phyloP scores from a whole-genome alignment of 2,888 invertebrate species.

The Epistrophe grossulariae region DNA sequence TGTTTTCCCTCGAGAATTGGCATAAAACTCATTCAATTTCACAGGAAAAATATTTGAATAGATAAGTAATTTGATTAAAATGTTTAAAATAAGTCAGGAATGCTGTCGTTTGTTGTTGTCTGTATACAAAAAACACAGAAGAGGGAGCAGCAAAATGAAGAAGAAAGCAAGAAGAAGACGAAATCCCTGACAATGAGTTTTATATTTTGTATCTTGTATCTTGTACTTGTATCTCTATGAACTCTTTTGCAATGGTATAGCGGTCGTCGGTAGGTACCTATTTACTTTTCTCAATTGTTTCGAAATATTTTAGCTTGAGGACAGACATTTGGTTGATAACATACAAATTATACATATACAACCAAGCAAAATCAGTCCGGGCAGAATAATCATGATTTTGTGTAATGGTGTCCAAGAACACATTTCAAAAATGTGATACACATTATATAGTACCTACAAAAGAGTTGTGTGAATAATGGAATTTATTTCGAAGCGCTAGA shows the following conservation, averaged over 20 bases:
- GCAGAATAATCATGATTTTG: conserved; percentile 22
- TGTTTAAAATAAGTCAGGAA: conserved; percentile 37
- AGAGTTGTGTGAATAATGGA: neutral
- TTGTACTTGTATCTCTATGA: neutral
- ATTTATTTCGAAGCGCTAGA: neutral
- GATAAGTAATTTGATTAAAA: conserved; percentile 53
- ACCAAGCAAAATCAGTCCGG: neutral
- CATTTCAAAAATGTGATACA: conserved; percentile 31
- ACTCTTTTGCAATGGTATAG: neutral
- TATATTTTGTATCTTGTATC: conserved; percentile 1
- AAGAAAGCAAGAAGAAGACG: neutral
- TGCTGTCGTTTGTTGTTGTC: neutral
- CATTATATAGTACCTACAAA: neutral
- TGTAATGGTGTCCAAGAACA: conserved; percentile 32
- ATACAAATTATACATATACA: neutral
- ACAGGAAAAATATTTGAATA: conserved; percentile 49
- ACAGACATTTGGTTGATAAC: conserved; percentile 25
- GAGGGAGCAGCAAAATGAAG: neutral
- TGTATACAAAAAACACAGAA: neutral
- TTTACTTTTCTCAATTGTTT: conserved; percentile 27
- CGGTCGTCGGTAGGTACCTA: neutral
- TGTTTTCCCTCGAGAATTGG: conserved; percentile 38
- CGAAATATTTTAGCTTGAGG: conserved; percentile 28
- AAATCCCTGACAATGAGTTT: neutral
- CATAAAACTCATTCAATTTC: conserved; percentile 51